These are phyloP conservation scores for Ladona fulva DNA, from an alignment of 1,140 invertebrate genomes.

Conservation along the genomic window DNA sequence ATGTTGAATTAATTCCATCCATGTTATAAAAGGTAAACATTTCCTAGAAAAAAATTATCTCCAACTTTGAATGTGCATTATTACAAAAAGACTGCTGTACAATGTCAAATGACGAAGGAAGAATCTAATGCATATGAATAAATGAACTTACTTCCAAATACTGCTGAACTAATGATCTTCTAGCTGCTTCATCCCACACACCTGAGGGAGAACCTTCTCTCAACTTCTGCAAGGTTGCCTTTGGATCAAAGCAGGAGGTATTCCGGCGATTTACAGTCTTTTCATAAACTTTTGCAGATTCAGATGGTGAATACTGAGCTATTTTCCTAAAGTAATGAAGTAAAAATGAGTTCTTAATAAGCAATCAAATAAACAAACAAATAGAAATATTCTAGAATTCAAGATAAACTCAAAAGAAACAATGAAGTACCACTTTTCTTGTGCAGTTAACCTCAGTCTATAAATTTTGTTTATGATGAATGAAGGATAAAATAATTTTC, in stretches of 20 bases:
- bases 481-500: too few relatives aligned
- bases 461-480: too few relatives aligned
- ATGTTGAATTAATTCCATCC: neutral
- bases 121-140: too few relatives aligned
- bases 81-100: neutral
- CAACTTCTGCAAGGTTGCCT: constrained; percentile 70
- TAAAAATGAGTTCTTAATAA: too few relatives aligned
- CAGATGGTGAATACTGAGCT: constrained; percentile 90
- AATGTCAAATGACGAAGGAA: too few relatives aligned
- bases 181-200: constrained; percentile 57
- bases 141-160: constrained; percentile 78
- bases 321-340: constrained; percentile 59
- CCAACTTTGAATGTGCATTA: neutral
- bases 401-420: too few relatives aligned
- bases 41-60: neutral
- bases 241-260: constrained; percentile 76
- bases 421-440: too few relatives aligned
- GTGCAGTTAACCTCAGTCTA: too few relatives aligned
- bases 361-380: too few relatives aligned
- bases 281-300: constrained; percentile 91
- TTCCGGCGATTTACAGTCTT: constrained; percentile 76
- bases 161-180: constrained; percentile 69
- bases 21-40: neutral
- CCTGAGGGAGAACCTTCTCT: constrained; percentile 43
- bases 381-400: too few relatives aligned